Evolutionary conservation across 2,888 invertebrate species (phyloP), one percentile per base, ranked within the genome.

Genomic region (Onchidella celtica): DNA sequence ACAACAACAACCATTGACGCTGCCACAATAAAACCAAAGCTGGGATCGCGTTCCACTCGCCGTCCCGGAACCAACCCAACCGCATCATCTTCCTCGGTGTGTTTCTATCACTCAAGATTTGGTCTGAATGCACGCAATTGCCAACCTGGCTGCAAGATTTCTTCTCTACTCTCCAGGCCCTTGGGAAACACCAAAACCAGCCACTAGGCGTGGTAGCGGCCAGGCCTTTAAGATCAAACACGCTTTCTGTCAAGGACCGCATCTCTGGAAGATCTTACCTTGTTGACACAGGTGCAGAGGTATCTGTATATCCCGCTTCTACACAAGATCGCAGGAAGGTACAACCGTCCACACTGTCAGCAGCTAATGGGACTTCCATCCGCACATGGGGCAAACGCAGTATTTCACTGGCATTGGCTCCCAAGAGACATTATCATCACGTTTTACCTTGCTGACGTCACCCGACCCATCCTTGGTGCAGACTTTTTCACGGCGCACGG

Each of bases 251-350:
- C 40, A 38, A 21, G n/a, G 21, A 40, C 14, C 21, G 29, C 11
- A 3, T 17, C 21, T 17, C n/a, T 70, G 40, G 34, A 36, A 21
- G 69, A 78, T n/a, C n/a, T n/a, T n/a, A n/a, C n/a, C n/a, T n/a
- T n/a, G n/a, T n/a, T 34, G 38, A 34, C 59, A 55, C 34, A 3
- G 78, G 65, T 55, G 79, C 63, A 1, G 65, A 63, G n/a, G n/a
- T n/a, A n/a, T 77, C 77, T 29, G 77, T 77, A 3, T 77, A 68
- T 24, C 77, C 77, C 4, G 77, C 77, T 27, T 79, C 79, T 34
- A 3, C 63, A 34, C 70, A 79, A 34, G 79, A 79, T 14, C 29
- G 38, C 29, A 47, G n/a, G n/a, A n/a, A n/a, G 32, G 34, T 38
- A 59, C 21, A 65, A 40, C 38, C 6, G 36, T 59, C 65, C 40